phyloP scores from a whole-genome alignment of 2,113 vertebrate species.

The Tragelaphus buxtoni region DNA sequence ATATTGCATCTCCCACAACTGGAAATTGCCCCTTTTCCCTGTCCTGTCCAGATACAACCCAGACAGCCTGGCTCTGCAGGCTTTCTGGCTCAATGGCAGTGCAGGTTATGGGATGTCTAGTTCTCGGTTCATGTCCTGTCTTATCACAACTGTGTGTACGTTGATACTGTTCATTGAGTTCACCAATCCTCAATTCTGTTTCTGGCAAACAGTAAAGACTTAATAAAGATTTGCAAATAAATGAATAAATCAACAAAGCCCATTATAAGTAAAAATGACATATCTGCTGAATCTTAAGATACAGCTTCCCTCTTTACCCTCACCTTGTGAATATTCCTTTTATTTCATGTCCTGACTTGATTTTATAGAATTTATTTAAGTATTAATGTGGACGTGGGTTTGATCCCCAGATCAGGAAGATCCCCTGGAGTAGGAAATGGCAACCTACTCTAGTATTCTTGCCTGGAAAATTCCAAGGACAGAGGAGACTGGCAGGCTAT shows the following conservation, averaged over 20 bases:
- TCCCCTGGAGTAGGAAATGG: neutral
- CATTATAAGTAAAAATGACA: neutral
- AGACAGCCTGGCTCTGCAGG: neutral
- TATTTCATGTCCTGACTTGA: neutral
- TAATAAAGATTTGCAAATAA: neutral
- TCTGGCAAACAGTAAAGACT: neutral
- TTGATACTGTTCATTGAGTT: neutral
- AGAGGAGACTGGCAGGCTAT: neutral
- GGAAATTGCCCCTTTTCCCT: neutral
- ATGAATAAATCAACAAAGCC: neutral
- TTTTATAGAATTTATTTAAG: neutral
- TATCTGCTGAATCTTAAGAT: neutral
- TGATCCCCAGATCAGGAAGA: neutral
- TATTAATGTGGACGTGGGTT: neutral
- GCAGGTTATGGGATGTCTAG: neutral
- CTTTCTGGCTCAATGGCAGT: neutral
- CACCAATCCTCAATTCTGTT: neutral
- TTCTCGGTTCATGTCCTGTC: neutral
- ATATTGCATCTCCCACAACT: neutral
- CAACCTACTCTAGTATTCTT: neutral
- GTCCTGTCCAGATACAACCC: neutral
- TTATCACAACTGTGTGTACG: neutral
- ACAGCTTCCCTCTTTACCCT: neutral
- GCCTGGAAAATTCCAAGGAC: neutral
- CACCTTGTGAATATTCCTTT: neutral